These are phyloP conservation scores for Callipepla californica DNA, from an alignment of 2,113 vertebrate genomes.

Conservation along the genomic window DNA sequence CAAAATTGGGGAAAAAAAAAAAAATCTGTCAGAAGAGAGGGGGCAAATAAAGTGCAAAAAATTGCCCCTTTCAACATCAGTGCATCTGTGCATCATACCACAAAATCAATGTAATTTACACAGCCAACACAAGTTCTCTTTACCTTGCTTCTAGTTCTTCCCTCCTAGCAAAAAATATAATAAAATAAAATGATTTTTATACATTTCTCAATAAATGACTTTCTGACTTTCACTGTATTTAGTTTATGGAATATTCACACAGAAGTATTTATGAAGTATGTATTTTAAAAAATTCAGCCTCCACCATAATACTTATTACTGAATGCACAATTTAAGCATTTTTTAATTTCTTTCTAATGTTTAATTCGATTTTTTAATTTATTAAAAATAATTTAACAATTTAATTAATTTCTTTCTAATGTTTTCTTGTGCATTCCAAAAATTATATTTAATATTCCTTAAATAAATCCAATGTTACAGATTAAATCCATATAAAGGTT, in stretches of 20 bases:
- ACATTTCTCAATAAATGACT: conserved; percentile 18
- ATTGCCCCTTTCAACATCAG: background rate
- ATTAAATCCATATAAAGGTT: accelerated
- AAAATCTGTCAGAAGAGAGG: background rate
- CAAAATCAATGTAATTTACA: conserved; percentile 8
- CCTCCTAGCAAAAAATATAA: background rate
- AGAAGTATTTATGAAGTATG: background rate
- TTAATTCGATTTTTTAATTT: too few species aligned
- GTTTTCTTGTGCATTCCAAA: background rate
- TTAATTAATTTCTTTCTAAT: background rate
- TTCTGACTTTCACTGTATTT: background rate
- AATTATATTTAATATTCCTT: background rate
- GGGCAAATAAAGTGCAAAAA: background rate
- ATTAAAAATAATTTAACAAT: background rate
- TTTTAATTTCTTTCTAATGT: background rate
- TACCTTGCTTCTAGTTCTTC: background rate
- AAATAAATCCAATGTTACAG: background rate
- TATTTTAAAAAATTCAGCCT: background rate
- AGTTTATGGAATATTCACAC: background rate
- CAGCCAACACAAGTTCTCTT: background rate
- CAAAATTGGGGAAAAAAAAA: background rate
- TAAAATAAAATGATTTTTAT: background rate
- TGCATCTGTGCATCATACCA: background rate
- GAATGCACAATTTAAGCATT: background rate
- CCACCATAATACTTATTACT: background rate